Evolutionary conservation across 1,140 invertebrate species (phyloP), one percentile per base, ranked within the genome.

Genomic region (Dryas iulia): DNA sequence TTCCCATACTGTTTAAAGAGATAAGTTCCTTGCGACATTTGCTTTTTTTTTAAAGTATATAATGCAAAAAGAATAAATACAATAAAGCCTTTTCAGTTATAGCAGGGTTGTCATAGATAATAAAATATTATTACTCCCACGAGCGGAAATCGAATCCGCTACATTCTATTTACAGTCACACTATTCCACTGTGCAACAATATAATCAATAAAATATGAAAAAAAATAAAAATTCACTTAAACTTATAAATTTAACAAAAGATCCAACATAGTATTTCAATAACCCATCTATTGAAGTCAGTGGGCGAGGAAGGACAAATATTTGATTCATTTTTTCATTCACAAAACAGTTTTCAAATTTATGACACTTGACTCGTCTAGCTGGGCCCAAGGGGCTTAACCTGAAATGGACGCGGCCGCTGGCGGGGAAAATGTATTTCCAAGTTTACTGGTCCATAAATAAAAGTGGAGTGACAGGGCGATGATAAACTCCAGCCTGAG

Each of bases 391-490:
- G 86, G 84, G 87, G 83, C 77, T 91, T 87, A 91, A 88, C 86
- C 89, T 90, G 87, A 80, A 89, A 91, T 89, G 89, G 89, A 89
- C 89, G 86, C 77, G 81, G 78, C 79, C 81, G 84, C 77, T 77
- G 74, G 72, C 79, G 82, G 81, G 81, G 78, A 89, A 89, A 90
- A 90, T 91, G 89, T 90, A 91, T 91, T 89, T 91, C 79, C 84
- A 86, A 87, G 89, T 90, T 89, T 88, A 90, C 89, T 88, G 84
- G 83, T 77, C 80, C 86, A 91, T 91, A 91, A 91, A 91, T 90
- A 91, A 90, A 83, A 70, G 78, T 81, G 79, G 86, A 90, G 85
- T 91, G 89, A 90, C 86, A 84, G 81, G 66, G 75, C 82, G 85
- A 90, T 90, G 87, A 91, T 91, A 89, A 89, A 91, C 84, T 89